phyloP scores from a whole-genome alignment of 2,113 vertebrate genomes.

The Rhabdomys dilectus region DNA sequence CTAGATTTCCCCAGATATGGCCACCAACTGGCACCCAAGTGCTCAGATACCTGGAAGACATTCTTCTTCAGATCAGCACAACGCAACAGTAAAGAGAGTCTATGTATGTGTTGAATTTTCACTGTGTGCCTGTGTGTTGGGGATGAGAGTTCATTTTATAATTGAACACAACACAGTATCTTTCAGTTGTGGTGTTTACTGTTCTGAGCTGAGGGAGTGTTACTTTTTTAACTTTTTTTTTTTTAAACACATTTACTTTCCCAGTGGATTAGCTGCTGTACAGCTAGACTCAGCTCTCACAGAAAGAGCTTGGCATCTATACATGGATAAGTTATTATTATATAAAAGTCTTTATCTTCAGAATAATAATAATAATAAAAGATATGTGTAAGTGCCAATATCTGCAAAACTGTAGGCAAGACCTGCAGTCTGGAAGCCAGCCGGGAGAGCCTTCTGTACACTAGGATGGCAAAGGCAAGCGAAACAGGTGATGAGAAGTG shows the following conservation, averaged over 20 bases:
- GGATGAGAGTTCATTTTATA: not conserved
- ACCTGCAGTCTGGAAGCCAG: not conserved
- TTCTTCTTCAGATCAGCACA: not conserved
- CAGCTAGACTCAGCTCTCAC: slow-evolving; percentile 34
- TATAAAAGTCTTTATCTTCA: slow-evolving; percentile 9
- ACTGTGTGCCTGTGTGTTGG: not conserved
- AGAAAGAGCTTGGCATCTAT: slow-evolving; percentile 16
- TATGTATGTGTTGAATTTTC: not conserved
- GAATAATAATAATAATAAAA: not conserved
- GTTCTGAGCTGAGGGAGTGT: not conserved
- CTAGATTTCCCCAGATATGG: not conserved
- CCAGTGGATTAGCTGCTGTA: not conserved
- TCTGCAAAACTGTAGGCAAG: not conserved
- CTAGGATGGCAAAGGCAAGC: not conserved
- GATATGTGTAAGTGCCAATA: not conserved
- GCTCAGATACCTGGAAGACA: not conserved
- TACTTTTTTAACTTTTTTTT: not conserved
- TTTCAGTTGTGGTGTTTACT: not conserved
- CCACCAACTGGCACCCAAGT: not conserved
- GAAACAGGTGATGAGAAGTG: not conserved
- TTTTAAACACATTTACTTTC: not conserved
- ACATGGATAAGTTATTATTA: not conserved
- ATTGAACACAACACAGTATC: not conserved
- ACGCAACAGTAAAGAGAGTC: not conserved
- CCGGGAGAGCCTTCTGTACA: not conserved